These are phyloP conservation scores for Corvus hawaiiensis DNA, from an alignment of 2,113 vertebrate genomes.

Conservation along the genomic window DNA sequence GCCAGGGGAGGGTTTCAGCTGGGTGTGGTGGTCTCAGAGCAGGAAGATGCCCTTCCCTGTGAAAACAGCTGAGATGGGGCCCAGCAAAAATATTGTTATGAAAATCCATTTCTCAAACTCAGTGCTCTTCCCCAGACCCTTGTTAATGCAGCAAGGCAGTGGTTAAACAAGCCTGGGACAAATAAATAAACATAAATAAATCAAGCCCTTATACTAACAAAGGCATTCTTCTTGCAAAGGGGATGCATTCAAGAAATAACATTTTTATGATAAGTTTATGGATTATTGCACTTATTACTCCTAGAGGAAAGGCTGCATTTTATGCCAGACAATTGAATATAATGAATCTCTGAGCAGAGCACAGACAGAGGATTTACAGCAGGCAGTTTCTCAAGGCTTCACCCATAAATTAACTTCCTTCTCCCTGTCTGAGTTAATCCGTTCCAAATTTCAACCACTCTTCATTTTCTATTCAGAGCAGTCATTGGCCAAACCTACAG, in stretches of 20 bases:
- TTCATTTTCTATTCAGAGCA: constrained; percentile 17
- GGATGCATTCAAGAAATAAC: constrained; percentile 43
- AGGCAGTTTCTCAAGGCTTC: constrained; percentile 40
- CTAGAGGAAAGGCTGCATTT: constrained; percentile 46
- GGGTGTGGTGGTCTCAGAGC: not conserved
- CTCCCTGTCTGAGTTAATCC: constrained; percentile 8
- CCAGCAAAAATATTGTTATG: not conserved
- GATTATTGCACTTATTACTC: constrained; percentile 49
- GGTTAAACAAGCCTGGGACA: constrained; percentile 9
- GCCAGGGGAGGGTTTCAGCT: not conserved
- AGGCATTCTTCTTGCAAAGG: constrained; percentile 22
- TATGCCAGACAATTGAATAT: constrained; percentile 55
- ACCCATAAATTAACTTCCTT: constrained; percentile 54
- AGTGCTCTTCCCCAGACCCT: not conserved
- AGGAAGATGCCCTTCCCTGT: not conserved
- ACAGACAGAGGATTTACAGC: constrained; percentile 54
- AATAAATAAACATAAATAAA: constrained; percentile 30
- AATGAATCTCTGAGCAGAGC: constrained; percentile 50
- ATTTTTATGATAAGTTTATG: constrained; percentile 51
- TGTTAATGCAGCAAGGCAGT: not conserved
- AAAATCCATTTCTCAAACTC: not conserved
- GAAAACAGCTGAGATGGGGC: not conserved
- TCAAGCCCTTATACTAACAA: constrained; percentile 17
- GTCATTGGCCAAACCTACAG: not conserved
- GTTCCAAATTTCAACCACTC: constrained; percentile 19